Base-by-base conservation (phyloP, 2,797 vertebrate species). In the Hydrolagus colliei region DNA sequence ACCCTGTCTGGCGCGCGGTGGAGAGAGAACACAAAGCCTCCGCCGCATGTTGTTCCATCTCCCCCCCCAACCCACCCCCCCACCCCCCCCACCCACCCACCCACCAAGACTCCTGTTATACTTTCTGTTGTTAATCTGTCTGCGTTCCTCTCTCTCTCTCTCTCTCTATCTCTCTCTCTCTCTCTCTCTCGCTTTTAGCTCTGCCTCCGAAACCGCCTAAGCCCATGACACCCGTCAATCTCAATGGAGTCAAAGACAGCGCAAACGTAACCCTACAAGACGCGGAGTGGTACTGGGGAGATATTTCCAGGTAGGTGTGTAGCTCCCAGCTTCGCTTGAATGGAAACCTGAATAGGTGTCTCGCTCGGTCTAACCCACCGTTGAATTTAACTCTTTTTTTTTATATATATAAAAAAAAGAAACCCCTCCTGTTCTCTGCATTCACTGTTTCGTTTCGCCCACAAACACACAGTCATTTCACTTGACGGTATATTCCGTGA, bases 281-380 rank as follows among this genome's bases (percentile, higher is more conserved):
- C 88, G 97, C 97, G 0, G 97, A 99, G 88, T 98, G 97, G 97
- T 98, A 99, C 92, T 99, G 97, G 97, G 97, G 97, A 4, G 97
- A 99, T 91, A 98, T 98, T 90, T 98, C 97, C 91, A 96, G 97
- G 97, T 98, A 94, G 93, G 72, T 5, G 18, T 76, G 10, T 16
- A 73, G 18, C 68, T 72, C 22, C 85, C 11, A 14, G 8, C 13
- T 82, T 82, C 27, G 71, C 72, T 73, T 59, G 41, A 85, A 72
- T 2, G n/a, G 71, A 72, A 72, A 72, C 13, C 71, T 72, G 71
- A 72, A 72, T 13, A 1, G n/a, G 71, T 14, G 71, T 72, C 13
- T n/a, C n/a, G 13, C 13, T n/a, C n/a, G 13, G 71, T 14, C 35
- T 52, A 52, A 3, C 14, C 65, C 41, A 5, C 77, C 27, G 14